Conservation (phyloP, 2,888 invertebrate genomes). For the Camptogramma bilineatum region DNA sequence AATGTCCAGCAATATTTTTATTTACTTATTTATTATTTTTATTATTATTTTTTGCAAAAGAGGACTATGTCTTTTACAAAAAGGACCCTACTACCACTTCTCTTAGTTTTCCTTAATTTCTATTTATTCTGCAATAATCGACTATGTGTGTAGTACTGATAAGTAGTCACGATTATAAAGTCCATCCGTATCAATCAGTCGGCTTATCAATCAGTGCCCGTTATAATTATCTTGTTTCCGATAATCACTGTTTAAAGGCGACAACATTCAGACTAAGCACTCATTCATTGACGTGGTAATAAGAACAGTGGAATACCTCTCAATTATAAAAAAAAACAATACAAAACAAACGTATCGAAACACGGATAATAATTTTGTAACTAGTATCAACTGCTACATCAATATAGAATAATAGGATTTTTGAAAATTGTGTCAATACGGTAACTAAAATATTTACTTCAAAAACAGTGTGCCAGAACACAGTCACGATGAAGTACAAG, state of each 20-base stretch:
- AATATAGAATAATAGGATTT: too few species aligned
- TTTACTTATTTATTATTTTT: too few species aligned
- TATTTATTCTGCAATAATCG: not conserved
- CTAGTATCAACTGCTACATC: too few species aligned
- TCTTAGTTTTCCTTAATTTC: too few species aligned
- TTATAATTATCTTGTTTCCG: slow-evolving; percentile 31
- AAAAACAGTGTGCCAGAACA: not conserved
- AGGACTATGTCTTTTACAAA: too few species aligned
- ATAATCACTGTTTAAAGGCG: slow-evolving; percentile 38
- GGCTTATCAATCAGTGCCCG: slow-evolving; percentile 11
- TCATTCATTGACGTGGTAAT: slow-evolving; percentile 3
- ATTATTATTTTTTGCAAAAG: too few species aligned
- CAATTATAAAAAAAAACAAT: not conserved
- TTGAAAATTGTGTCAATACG: not conserved
- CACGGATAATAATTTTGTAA: too few species aligned
- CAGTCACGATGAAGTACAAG: slow-evolving; percentile 26
- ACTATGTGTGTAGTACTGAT: not conserved
- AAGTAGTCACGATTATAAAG: not conserved
- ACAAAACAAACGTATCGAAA: too few species aligned
- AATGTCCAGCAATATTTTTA: too few species aligned
- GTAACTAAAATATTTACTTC: not conserved
- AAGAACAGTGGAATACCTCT: not conserved
- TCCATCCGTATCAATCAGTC: not conserved
- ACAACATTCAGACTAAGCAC: not conserved
- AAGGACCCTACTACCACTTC: too few species aligned